These are phyloP conservation scores for Graphium colonna DNA, from an alignment of 2,888 invertebrate genomes.

Conservation along the genomic window DNA sequence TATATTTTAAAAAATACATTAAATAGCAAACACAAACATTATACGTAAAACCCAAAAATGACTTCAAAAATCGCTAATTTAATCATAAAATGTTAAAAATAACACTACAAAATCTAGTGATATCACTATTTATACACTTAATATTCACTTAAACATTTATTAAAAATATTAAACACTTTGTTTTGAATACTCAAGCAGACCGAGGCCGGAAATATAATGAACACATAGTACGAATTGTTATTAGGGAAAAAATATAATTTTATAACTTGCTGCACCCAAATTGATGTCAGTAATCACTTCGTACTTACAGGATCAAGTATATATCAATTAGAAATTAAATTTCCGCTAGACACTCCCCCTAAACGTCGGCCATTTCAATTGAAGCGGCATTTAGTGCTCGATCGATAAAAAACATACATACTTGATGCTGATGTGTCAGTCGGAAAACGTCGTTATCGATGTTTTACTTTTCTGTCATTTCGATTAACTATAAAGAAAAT, in stretches of 20 bases:
- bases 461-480: too few species aligned
- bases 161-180: constrained; percentile 44
- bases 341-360: constrained; percentile 75
- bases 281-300: not conserved
- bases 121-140: constrained; percentile 35
- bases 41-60: constrained; percentile 23
- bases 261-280: constrained; percentile 14
- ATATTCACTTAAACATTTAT: constrained; percentile 22
- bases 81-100: not conserved
- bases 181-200: constrained; percentile 73
- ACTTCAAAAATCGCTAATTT: not conserved
- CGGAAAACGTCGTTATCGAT: constrained; percentile 7
- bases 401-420: constrained; percentile 48
- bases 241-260: constrained; percentile 7
- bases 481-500: too few species aligned
- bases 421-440: constrained; percentile 20
- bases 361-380: constrained; percentile 79
- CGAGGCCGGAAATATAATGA: constrained; percentile 59
- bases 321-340: constrained; percentile 56
- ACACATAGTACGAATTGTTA: constrained; percentile 21
- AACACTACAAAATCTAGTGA: not conserved
- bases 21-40: constrained; percentile 31
- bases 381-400: constrained; percentile 59
- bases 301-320: constrained; percentile 34
- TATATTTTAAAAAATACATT: constrained; percentile 26